These are phyloP conservation scores for Pelobates fuscus DNA, from an alignment of 2,113 vertebrate species.

Conservation along the genomic window DNA sequence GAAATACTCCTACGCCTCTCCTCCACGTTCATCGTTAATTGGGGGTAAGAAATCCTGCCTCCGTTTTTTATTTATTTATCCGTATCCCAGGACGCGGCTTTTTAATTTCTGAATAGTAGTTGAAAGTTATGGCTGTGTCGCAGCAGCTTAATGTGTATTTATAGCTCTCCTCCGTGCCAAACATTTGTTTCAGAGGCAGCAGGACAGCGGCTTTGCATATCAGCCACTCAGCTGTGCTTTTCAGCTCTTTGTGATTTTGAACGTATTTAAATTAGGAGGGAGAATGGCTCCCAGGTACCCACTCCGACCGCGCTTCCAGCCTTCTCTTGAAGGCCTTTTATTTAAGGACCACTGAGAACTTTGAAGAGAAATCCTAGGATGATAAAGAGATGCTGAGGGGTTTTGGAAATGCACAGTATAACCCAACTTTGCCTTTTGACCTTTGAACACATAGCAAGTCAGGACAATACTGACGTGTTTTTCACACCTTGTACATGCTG, in stretches of 20 bases:
- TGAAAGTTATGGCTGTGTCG: slow-evolving; percentile 39
- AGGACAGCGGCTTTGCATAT: slow-evolving; percentile 35
- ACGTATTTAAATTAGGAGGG: slow-evolving; percentile 35
- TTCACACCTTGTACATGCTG: no score
- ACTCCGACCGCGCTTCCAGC: neutral
- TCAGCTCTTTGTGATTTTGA: slow-evolving; percentile 41
- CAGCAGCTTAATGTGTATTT: slow-evolving; percentile 44
- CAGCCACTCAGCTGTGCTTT: slow-evolving; percentile 36
- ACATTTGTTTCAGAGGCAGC: slow-evolving; percentile 23
- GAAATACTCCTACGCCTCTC: slow-evolving; percentile 33
- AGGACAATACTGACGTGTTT: no score
- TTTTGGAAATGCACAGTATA: no score
- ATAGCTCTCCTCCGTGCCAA: slow-evolving; percentile 30
- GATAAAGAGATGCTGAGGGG: no score
- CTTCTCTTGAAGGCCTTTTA: slow-evolving; percentile 2
- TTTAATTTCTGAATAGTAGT: slow-evolving; percentile 42
- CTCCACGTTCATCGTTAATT: slow-evolving; percentile 40
- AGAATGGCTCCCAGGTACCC: slow-evolving; percentile 28
- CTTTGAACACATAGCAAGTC: no score
- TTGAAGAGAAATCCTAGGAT: no score
- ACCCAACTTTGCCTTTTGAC: no score
- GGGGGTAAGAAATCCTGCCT: slow-evolving; percentile 36
- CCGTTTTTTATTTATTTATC: slow-evolving; percentile 47
- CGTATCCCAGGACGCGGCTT: slow-evolving; percentile 35
- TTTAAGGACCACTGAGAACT: neutral